Evolutionary conservation across 2,797 vertebrate genomes (phyloP), one percentile per base, ranked within the genome.

Genomic region (Staurois parvus): DNA sequence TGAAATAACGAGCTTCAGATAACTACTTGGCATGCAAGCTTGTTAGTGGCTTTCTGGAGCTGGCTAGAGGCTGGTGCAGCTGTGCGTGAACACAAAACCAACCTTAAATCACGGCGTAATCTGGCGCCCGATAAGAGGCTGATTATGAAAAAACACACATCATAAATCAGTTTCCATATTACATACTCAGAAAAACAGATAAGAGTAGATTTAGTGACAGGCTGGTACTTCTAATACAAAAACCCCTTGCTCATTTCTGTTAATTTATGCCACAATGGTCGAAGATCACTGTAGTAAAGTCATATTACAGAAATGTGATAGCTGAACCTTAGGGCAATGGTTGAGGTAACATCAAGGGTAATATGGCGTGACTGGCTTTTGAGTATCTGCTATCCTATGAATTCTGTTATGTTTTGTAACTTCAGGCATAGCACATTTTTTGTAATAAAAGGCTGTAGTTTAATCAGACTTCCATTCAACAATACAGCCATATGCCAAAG

Each of bases 141-240:
- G 70, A 80, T 85, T 85, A 74, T 66, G 15, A 70, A 72, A n/a
- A 76, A 81, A 87, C 87, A 83, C 83, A 88, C 19, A 42, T 88
- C 29, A 89, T 95, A 95, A 95, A 95, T 94, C 92, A 89, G 72
- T 82, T 79, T 56, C 81, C 83, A 89, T 90, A 94, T 94, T 89
- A 88, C 86, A 88, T 88, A 89, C 83, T 37, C 80, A 89, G 84
- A 91, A 90, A 67, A 56, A 74, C 19, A 90, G 89, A 91, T 91
- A 87, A 30, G 45, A 9, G 59, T 42, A 91, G 90, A 93, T 94
- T 93, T 92, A 93, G 89, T 6, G 76, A 72, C 90, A 86, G 77
- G 79, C 76, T 76, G 83, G 69, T 75, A 72, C 48, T 64, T 64
- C 52, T 34, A 64, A 37, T 24, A 21, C 67, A 82, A 42, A 77